phyloP scores from a whole-genome alignment of 1,140 invertebrate genomes.

The Trypoxylus dichotomus region DNA sequence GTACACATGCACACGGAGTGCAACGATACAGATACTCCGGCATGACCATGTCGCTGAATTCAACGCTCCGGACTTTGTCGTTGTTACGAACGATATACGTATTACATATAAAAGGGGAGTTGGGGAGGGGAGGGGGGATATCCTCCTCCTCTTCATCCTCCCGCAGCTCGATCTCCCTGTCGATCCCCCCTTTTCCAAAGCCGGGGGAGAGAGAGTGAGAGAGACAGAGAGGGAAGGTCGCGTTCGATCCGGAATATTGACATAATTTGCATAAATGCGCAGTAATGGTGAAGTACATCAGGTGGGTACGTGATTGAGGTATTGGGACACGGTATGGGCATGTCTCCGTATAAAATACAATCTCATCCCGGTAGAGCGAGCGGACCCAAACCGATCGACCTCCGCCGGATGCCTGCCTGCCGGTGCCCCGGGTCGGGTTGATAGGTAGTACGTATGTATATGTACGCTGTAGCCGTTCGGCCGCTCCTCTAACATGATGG shows the following conservation, averaged over 20 bases:
- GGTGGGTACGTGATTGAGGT: conserved; percentile 48
- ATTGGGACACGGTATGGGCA: conserved; percentile 49
- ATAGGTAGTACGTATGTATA: conserved; percentile 1
- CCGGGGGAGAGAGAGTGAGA: not conserved
- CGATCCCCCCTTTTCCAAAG: not conserved
- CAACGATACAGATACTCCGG: not conserved
- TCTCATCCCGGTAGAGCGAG: not conserved
- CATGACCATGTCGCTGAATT: not conserved
- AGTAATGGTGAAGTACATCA: conserved; percentile 46
- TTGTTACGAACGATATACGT: not conserved
- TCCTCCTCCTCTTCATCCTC: not conserved
- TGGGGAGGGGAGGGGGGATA: too few species aligned
- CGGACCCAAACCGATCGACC: conserved; percentile 6
- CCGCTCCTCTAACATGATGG: conserved; percentile 15
- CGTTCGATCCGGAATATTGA: conserved; percentile 39
- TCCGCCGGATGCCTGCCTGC: not conserved
- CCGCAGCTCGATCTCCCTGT: not conserved
- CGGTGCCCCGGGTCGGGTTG: too few species aligned
- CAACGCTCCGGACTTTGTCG: not conserved
- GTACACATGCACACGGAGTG: not conserved
- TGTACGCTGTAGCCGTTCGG: not conserved
- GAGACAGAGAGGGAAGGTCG: too few species aligned
- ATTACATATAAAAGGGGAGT: not conserved
- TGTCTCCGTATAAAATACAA: conserved; percentile 44
- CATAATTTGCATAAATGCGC: conserved; percentile 48